Evolutionary conservation across 2,113 vertebrate species (phyloP), one percentile per base, ranked within the genome.

Genomic region (Parotia lawesii): DNA sequence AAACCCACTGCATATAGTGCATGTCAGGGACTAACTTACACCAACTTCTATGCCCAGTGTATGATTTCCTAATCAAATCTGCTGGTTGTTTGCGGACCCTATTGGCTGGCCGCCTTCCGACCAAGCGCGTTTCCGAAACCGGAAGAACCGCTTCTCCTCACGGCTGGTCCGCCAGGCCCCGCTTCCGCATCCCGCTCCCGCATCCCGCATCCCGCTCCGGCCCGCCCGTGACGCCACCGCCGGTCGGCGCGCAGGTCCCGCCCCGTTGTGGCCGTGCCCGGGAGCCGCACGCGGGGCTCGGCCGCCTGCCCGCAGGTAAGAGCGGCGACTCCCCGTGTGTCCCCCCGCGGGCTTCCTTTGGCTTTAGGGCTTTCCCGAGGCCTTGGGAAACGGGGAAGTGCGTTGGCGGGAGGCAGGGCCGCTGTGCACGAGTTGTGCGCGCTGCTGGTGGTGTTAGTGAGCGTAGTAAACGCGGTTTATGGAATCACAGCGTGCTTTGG

Each of bases 31-130:
- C 18, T 11, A 7, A 33, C 10, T 28, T 1, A 33, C 28, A 33
- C 33, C 18, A 23, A 0, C 8, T 23, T 3, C 72, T 22, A 4
- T 1, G 15, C 47, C 45, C 8, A 5, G 8, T 1, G 3, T 15
- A 12, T 1, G 12, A 37, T 28, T 9, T 14, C 42, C 35, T 7
- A 9, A 29, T 1, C n/a, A 28, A 16, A 29, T 1, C 19, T 12
- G 9, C 12, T 0, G 16, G 4, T 4, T 25, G 12, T 13, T 3
- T 1, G 13, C 31, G 31, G 11, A 2, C 31, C 44, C 9, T 2
- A 0, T 0, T 0, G 4, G 5, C 47, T 0, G 14, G 5, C 14
- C 27, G 23, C 48, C 25, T 21, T 2, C 38, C 38, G 9, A 2
- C 40, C 13, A 0, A 27, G 22, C 17, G 6, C 33, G 20, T 5